These are phyloP conservation scores for Solenopsis fugax DNA, from an alignment of 1,140 invertebrate genomes.

Conservation along the genomic window DNA sequence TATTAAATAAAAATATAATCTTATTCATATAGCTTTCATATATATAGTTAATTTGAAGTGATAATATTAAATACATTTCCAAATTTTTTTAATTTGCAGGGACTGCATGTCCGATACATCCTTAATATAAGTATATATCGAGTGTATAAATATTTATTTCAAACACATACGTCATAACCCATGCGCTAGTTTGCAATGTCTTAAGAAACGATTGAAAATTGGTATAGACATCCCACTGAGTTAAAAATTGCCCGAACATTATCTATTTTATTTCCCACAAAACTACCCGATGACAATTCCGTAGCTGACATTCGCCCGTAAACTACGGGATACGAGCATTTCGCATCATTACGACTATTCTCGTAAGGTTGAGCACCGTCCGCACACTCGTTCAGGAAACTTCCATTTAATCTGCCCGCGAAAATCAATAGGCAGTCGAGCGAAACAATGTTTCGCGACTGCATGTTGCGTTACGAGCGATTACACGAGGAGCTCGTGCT, in stretches of 20 bases:
- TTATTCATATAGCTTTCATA: too few species aligned
- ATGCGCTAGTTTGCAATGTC: neutral
- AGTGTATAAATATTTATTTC: neutral
- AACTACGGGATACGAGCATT: neutral
- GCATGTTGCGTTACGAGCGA: neutral
- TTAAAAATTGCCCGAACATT: neutral
- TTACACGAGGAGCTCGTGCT: neutral
- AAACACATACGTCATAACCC: neutral
- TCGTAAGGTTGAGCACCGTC: neutral
- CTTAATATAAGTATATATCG: neutral
- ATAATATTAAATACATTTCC: too few species aligned
- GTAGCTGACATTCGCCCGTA: neutral
- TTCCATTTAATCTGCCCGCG: slow-evolving; percentile 47
- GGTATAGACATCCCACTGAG: neutral
- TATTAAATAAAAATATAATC: too few species aligned
- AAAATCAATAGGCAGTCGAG: slow-evolving; percentile 55
- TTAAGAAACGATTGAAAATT: neutral
- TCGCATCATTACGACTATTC: slow-evolving; percentile 1
- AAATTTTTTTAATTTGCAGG: too few species aligned
- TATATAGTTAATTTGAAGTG: too few species aligned
- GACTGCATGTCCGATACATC: too few species aligned
- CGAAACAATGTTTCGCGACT: slow-evolving; percentile 48
- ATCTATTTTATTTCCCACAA: neutral
- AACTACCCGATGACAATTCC: neutral
- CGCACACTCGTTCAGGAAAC: slow-evolving; percentile 14